Conservation (phyloP, 2,888 invertebrate species). For the Platypus cylindrus region DNA sequence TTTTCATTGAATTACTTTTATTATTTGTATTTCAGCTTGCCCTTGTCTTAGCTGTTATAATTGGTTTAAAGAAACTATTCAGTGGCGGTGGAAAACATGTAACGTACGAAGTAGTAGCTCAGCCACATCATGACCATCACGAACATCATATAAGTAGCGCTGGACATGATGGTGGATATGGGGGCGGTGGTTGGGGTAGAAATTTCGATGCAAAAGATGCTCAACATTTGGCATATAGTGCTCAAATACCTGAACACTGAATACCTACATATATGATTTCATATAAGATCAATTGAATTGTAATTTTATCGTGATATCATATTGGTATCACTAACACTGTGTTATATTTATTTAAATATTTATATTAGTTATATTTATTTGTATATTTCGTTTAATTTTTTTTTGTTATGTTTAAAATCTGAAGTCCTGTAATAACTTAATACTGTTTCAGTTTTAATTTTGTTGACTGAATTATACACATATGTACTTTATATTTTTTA, state of each 20-base stretch:
- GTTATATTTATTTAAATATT: slow-evolving; percentile 22
- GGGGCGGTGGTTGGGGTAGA: slow-evolving; percentile 43
- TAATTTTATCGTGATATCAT: slow-evolving; percentile 22
- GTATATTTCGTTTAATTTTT: not conserved
- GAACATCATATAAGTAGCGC: slow-evolving; percentile 29
- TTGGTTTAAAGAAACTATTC: slow-evolving; percentile 72
- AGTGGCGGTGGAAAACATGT: slow-evolving; percentile 61
- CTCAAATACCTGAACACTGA: slow-evolving; percentile 38
- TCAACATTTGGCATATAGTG: slow-evolving; percentile 51
- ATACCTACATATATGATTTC: not conserved
- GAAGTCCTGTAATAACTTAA: no score
- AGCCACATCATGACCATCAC: slow-evolving; percentile 51
- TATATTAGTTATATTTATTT: slow-evolving; percentile 22
- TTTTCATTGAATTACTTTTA: slow-evolving; percentile 2
- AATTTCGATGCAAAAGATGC: slow-evolving; percentile 37
- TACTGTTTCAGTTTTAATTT: no score
- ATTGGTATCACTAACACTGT: slow-evolving; percentile 28
- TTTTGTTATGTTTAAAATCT: not conserved
- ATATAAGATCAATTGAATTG: no score
- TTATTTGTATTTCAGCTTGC: slow-evolving; percentile 43
- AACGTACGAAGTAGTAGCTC: slow-evolving; percentile 63
- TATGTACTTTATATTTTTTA: no score
- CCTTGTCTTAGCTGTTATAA: slow-evolving; percentile 63
- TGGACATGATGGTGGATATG: slow-evolving; percentile 28
- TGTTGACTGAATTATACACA: no score